A percentile compares a stretch with the other conserved stretches of the same genome.
Conservation (phyloP, 2,113 vertebrate genomes). For the Hydropotes inermis region DNA sequence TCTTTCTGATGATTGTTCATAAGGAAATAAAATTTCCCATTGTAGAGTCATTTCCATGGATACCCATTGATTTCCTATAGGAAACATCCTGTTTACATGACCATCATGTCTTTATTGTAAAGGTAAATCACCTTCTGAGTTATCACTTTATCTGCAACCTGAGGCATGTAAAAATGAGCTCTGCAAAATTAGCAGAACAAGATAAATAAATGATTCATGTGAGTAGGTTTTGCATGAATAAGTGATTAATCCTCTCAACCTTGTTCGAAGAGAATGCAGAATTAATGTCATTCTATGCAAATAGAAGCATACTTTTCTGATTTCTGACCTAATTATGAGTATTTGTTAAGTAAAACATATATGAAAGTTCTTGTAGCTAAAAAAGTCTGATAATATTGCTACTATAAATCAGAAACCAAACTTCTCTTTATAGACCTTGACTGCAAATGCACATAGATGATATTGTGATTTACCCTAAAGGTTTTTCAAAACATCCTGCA, state of each 20-base stretch:
- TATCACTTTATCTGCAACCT: conserved; percentile 68
- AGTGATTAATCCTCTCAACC: conserved; percentile 77
- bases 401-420: conserved; percentile 5
- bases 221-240: conserved; percentile 82
- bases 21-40: conserved; percentile 14
- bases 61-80: conserved; percentile 35
- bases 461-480: conserved; percentile 12
- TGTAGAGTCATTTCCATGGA: conserved; percentile 52
- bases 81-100: conserved; percentile 14
- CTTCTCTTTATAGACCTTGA: background rate
- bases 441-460: background rate
- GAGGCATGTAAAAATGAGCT: conserved; percentile 70
- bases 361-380: conserved; percentile 5
- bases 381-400: conserved; percentile 23
- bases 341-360: conserved; percentile 63
- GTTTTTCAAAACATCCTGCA: background rate
- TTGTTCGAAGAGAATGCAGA: conserved; percentile 77
- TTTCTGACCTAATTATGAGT: conserved; percentile 79
- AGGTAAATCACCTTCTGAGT: conserved; percentile 60
- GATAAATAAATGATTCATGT: conserved; percentile 84
- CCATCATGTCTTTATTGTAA: conserved; percentile 17
- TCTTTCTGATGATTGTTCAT: conserved; percentile 33
- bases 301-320: conserved; percentile 69
- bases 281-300: conserved; percentile 79
- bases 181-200: conserved; percentile 77